Evolutionary conservation across 2,113 vertebrate species (phyloP), one percentile per base, ranked within the genome.

Genomic region (Symphodus melops): DNA sequence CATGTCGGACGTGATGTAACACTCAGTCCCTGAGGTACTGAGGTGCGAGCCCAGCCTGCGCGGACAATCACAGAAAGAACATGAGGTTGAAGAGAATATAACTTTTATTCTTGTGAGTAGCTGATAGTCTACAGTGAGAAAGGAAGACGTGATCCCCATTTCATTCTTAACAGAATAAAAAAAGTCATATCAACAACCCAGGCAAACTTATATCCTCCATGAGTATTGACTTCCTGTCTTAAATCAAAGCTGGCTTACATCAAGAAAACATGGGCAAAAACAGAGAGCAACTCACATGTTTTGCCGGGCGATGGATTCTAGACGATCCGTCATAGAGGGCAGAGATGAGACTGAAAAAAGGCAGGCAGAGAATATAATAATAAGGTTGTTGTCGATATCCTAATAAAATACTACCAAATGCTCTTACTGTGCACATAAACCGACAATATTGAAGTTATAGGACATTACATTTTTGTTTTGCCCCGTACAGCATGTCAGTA

Each of bases 1-100:
- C 96, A 98, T 97, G 91, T 99, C 98, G 0, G 97, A 97, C 42
- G 96, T 98, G 94, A 99, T 99, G 94, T 99, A 99, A 77, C 98
- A 99, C 90, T 99, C 98, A 9, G 97, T 99, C 81, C 96, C 96
- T 13, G 96, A 97, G 5, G 97, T 95, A 48, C 97, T 98, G 84
- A 99, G 95, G 88, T 99, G 97, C 75, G 97, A 99, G 9, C 96
- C 95, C 46, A 99, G 94, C 93, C 98, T 99, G 61, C 0, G 19
- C 1, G 83, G 28, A 69, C 9, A 59, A 67, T 13, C 12, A 62
- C 3, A 39, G 37, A 20, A 4, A 21, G 2, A 21, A 56, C 17
- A 37, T 3, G 3, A 48, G 19, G 12, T 3, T 12, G 0, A 8
- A 11, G 28, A 33, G 28, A 5, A 33, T 33, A 33, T 33, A 33